phyloP scores from a whole-genome alignment of 2,113 vertebrate species.

The Sebastes schlegelii region DNA sequence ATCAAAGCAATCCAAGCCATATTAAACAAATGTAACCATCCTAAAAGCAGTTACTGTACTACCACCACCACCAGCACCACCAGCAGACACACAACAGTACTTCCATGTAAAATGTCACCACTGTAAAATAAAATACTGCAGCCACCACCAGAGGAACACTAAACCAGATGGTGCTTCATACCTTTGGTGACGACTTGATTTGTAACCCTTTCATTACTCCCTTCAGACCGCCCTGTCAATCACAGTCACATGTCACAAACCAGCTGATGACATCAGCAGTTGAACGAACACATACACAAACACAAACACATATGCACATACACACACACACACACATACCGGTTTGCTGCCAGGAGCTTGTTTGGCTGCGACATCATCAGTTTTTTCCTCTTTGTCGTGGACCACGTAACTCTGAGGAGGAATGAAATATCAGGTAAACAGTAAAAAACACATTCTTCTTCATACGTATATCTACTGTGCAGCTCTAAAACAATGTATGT shows the following conservation, averaged over 20 bases:
- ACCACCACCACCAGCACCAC: not conserved
- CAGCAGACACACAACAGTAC: not conserved
- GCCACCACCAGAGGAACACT: slow-evolving; percentile 31
- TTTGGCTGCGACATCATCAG: slow-evolving; percentile 16
- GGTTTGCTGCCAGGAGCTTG: slow-evolving; percentile 54
- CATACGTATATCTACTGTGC: too few species aligned
- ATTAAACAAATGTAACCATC: not conserved
- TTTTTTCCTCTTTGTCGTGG: not conserved
- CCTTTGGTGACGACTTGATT: slow-evolving; percentile 59
- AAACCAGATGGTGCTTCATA: slow-evolving; percentile 12
- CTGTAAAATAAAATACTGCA: not conserved
- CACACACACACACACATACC: slow-evolving; percentile 47
- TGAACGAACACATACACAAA: not conserved
- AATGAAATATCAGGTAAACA: not conserved
- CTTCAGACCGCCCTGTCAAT: slow-evolving; percentile 52
- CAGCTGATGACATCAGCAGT: not conserved
- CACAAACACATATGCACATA: slow-evolving; percentile 11
- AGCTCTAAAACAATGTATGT: not conserved
- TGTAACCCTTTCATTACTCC: slow-evolving; percentile 58
- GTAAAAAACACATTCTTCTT: too few species aligned
- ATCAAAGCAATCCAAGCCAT: not conserved
- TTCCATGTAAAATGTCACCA: not conserved
- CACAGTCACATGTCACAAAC: slow-evolving; percentile 49
- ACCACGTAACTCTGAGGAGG: slow-evolving; percentile 58
- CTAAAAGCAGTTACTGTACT: not conserved